Base-by-base conservation (phyloP, 1,140 invertebrate species). In the Zaprionus davidi region DNA sequence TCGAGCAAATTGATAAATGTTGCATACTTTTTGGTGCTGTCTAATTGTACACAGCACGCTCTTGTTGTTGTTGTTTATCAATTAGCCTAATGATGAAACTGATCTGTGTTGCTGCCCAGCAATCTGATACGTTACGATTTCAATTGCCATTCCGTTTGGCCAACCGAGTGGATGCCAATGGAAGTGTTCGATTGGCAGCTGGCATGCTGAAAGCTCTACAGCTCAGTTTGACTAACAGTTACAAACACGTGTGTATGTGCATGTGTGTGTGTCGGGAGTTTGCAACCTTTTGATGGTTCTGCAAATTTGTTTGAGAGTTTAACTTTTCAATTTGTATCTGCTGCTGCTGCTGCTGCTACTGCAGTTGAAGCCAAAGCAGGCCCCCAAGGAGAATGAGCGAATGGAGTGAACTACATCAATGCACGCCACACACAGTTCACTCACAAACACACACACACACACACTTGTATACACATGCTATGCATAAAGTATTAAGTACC, bases 271-370 rank as follows among this genome's bases (percentile, higher is more conserved):
- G 65, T 66, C 57, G 56, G 22, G 38, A 24, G n/a, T 38, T 36
- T 31, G 44, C 69, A 60, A 46, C 51, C 44, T 41, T 73, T 68
- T 68, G 31, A 57, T 74, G 66, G 70, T 69, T 68, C 57, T 63
- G 69, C 68, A 72, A 87, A 79, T 86, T 82, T 81, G 68, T 62
- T 71, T 34, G 41, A 59, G 55, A 72, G 68, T 57, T 70, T 70
- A 83, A 84, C 78, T 79, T 87, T 90, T 87, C 81, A 84, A 90
- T 87, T 90, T 81, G 84, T 53, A 66, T 49, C 65, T 66, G 71
- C 57, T 65, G 65, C 53, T 59, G 65, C 57, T 59, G 69, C 20
- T 20, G 20, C 20, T 20, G 69, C 20, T 20, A 1, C 20, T 20
- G 20, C 72, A 68, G 63, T 63, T 53, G 69, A 78, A 78, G 69